Conservation (phyloP, 2,113 vertebrate species). For the Manacus vitellinus region DNA sequence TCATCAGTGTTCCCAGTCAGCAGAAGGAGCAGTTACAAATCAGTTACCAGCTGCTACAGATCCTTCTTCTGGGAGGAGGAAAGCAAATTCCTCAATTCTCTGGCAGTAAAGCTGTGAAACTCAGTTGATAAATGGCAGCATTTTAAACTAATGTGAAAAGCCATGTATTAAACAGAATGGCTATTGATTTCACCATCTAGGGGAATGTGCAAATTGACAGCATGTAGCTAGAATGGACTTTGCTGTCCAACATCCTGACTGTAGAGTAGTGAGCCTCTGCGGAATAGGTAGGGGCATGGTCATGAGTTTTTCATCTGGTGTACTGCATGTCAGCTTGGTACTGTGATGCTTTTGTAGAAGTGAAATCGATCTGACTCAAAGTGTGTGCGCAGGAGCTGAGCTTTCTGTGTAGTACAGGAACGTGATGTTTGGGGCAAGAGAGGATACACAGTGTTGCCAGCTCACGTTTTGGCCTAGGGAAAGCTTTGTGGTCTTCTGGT, state of each 20-base stretch:
- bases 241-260: not conserved
- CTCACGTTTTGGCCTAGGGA: not conserved
- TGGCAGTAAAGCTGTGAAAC: not conserved
- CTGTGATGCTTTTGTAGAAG: not conserved
- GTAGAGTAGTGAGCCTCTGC: not conserved
- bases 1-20: not conserved
- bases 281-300: not conserved
- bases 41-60: not conserved
- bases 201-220: not conserved
- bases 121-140: not conserved
- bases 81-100: not conserved
- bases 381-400: not conserved
- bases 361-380: not conserved
- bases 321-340: not conserved
- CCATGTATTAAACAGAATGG: not conserved
- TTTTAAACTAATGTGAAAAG: not conserved
- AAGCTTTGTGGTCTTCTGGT: not conserved
- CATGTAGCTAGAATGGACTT: not conserved
- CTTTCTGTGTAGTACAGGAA: not conserved
- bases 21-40: not conserved
- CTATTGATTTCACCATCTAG: not conserved
- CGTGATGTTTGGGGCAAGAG: not conserved
- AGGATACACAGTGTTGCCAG: not conserved
- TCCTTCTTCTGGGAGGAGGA: not conserved
- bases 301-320: not conserved